Base-by-base conservation (phyloP, 2,113 vertebrate species). In the Pollachius pollachius region DNA sequence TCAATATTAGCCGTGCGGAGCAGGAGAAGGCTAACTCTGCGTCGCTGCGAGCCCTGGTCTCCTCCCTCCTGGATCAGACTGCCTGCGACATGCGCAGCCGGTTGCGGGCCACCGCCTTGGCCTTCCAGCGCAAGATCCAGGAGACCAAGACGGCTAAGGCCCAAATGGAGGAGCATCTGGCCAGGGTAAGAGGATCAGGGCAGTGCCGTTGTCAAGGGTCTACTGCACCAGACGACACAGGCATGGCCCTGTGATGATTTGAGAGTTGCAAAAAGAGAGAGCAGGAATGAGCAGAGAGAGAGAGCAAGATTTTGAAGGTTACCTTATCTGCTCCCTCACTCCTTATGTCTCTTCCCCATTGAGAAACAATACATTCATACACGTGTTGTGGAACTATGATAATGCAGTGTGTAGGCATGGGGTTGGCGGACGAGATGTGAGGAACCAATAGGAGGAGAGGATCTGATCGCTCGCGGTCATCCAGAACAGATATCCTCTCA, bases 1-100 rank as follows among this genome's bases (percentile, higher is more conserved):
- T 80, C 25, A 97, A 95, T 1, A 82, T 96, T 54, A 75, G 85
- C 74, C 97, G 94, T 70, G 95, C 95, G 0, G 94, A 95, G 83
- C 92, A 90, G 63, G 94, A 98, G 90, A 90, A 90, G 66, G 94
- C 81, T 71, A 96, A 90, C 84, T 95, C 96, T 0, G 16, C 89
- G 72, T 78, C 83, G 0, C 88, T 99, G 41, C 86, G 91, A 64
- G 78, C 81, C 0, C 83, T 96, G 74, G 93, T 94, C 52, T 92
- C 94, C 41, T 79, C 88, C 70, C 83, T 97, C 54, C 90, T 99
- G 67, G 90, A 91, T 17, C 94, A 97, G 92, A 94, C 93, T 0
- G 85, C 87, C 0, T 34, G 60, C 0, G 95, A 98, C 83, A 82
- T 94, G 78, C 84, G 63, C 68, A 91, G 67, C 70, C 94, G 96